Conservation (phyloP, 2,113 vertebrate species). For the Pangasianodon hypophthalmus region DNA sequence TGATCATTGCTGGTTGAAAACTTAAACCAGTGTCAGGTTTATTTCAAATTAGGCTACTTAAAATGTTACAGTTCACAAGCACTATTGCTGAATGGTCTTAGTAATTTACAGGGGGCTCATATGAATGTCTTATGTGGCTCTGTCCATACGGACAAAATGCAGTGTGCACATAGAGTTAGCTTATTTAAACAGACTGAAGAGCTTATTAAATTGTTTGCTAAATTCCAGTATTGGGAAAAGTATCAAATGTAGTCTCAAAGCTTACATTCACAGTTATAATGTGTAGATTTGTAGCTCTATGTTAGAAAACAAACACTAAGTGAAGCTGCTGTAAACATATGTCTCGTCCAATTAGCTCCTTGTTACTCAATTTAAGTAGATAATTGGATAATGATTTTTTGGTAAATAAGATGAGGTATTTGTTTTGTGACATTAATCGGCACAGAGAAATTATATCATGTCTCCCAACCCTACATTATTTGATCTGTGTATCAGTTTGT, state of each 20-base stretch:
- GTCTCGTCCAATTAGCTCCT: not conserved
- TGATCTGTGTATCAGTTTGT: not conserved
- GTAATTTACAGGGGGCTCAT: not conserved
- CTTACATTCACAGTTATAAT: not conserved
- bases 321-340: not conserved
- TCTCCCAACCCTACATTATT: not conserved
- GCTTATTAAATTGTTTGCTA: not conserved
- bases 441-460: not conserved
- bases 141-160: not conserved
- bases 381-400: too few species aligned
- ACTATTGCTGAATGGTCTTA: not conserved
- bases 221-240: not conserved
- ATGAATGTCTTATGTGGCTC: not conserved
- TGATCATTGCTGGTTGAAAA: too few species aligned
- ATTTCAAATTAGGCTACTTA: not conserved
- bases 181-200: not conserved
- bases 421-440: not conserved
- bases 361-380: too few species aligned
- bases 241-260: not conserved
- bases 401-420: not conserved
- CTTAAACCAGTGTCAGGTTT: not conserved
- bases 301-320: not conserved
- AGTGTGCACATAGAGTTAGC: not conserved
- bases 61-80: not conserved
- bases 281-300: not conserved